phyloP scores from a whole-genome alignment of 2,797 vertebrate genomes.

The Fringilla coelebs region DNA sequence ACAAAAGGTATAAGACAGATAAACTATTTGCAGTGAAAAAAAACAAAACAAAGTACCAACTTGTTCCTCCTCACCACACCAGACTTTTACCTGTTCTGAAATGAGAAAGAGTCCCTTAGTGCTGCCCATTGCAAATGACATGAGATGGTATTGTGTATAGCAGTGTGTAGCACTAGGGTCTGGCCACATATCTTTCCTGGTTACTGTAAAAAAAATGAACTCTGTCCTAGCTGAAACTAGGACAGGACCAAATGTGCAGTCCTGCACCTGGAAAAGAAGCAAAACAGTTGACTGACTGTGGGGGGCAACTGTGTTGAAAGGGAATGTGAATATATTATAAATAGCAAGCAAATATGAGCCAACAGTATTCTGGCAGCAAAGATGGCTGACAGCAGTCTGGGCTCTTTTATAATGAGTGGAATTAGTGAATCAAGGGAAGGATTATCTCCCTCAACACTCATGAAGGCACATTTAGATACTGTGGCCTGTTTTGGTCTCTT shows the following conservation, averaged over 20 bases:
- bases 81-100: not conserved
- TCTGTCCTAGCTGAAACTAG: not conserved
- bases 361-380: not conserved
- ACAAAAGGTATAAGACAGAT: not conserved
- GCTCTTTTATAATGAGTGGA: not conserved
- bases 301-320: not conserved
- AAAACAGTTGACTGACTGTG: not conserved
- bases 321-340: rapidly evolving
- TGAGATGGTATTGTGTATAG: not conserved
- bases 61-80: not conserved
- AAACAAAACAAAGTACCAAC: not conserved
- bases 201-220: not conserved
- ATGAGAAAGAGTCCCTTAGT: not conserved
- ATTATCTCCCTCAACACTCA: not conserved
- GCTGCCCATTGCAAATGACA: not conserved
- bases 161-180: not conserved
- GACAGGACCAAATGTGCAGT: not conserved
- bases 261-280: not conserved
- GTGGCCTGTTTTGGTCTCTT: not conserved
- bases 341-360: not conserved
- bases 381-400: not conserved
- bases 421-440: not conserved
- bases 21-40: not conserved
- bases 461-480: not conserved
- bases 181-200: not conserved